These are phyloP conservation scores for Melanchra persicariae DNA, from an alignment of 2,888 invertebrate species.

Conservation along the genomic window DNA sequence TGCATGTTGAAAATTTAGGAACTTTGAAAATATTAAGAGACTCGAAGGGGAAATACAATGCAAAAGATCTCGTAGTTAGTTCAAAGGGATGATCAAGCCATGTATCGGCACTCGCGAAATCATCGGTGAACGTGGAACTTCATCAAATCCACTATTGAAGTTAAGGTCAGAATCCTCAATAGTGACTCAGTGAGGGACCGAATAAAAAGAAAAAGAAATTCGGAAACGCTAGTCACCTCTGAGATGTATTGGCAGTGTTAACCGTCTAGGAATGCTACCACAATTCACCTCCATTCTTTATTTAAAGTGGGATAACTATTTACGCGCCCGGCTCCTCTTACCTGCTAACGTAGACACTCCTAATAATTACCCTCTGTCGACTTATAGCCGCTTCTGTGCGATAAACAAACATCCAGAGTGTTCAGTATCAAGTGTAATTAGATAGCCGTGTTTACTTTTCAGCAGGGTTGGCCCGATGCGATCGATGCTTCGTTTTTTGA, in stretches of 20 bases:
- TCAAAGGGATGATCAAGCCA: not conserved
- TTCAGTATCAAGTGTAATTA: constrained; percentile 55
- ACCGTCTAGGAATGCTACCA: not conserved
- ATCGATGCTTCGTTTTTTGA: constrained; percentile 12
- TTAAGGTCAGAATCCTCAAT: not conserved
- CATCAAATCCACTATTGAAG: not conserved
- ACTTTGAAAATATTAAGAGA: not conserved
- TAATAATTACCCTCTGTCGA: constrained; percentile 54
- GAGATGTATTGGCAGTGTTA: not conserved
- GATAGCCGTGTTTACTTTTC: constrained; percentile 46
- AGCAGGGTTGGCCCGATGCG: constrained; percentile 13
- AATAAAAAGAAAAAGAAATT: not conserved
- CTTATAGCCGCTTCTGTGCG: constrained; percentile 48
- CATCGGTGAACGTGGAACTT: not conserved
- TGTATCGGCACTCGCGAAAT: not conserved
- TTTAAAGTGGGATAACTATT: constrained; percentile 8
- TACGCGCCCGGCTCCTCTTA: constrained; percentile 44
- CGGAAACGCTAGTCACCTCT: not conserved
- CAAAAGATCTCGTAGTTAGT: not conserved
- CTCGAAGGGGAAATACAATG: not conserved
- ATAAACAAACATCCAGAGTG: constrained; percentile 40
- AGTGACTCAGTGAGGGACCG: not conserved
- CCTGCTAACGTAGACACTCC: constrained; percentile 50
- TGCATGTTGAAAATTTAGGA: not conserved
- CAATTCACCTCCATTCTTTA: not conserved